phyloP scores from a whole-genome alignment of 2,888 invertebrate genomes.

The Philereme transversata region DNA sequence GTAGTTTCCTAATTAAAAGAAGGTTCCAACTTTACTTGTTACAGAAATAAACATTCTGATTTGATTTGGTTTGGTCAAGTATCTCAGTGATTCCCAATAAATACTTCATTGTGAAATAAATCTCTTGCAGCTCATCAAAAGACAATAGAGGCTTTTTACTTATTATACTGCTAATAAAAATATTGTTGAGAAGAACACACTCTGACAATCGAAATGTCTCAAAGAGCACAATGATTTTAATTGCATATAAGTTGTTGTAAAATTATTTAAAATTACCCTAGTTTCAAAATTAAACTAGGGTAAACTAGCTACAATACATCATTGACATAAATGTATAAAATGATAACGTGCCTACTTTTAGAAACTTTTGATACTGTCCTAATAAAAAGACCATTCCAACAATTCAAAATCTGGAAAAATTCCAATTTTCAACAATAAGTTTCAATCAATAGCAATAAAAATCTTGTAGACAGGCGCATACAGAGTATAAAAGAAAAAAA shows the following conservation, averaged over 20 bases:
- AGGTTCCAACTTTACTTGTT: too few relatives aligned
- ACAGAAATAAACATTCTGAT: too few relatives aligned
- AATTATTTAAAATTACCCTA: conserved; percentile 6
- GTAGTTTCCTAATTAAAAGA: too few relatives aligned
- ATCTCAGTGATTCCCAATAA: background rate
- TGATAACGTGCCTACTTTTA: conserved; percentile 15
- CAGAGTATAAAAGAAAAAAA: conserved; percentile 46
- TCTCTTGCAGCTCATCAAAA: background rate
- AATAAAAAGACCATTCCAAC: conserved; percentile 14
- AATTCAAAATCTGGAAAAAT: conserved; percentile 35
- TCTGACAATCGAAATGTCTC: background rate
- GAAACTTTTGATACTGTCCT: conserved; percentile 32
- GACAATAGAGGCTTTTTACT: background rate
- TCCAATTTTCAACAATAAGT: conserved; percentile 46
- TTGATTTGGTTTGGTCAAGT: background rate
- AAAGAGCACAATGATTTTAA: background rate
- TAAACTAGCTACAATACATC: conserved; percentile 3
- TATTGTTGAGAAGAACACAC: conserved; percentile 1
- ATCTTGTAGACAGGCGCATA: conserved; percentile 45
- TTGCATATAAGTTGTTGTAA: conserved; percentile 3
- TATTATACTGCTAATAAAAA: background rate
- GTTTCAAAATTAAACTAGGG: too few relatives aligned
- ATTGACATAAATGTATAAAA: conserved; percentile 1
- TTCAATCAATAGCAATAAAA: conserved; percentile 61
- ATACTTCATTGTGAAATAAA: background rate